Base-by-base conservation (phyloP, 2,113 vertebrate species). In the Cariama cristata region DNA sequence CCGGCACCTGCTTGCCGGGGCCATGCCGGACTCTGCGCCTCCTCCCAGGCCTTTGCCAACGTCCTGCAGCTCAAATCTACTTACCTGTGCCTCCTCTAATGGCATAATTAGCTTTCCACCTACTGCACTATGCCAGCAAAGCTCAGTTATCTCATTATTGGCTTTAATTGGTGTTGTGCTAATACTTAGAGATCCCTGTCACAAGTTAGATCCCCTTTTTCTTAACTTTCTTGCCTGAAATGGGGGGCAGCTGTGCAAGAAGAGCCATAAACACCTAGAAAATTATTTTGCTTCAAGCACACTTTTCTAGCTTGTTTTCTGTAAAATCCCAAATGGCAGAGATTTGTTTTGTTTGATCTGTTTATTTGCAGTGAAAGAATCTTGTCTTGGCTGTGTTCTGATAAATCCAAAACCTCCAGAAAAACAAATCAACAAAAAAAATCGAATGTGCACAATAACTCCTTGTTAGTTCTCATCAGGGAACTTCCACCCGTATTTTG, bases 1-100 rank as follows among this genome's bases (percentile, higher is more conserved):
- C 49, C 2, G 1, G 33, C 1, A 1, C 40, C 81, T 5, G 35
- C 40, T 18, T 23, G 28, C 32, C 1, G 0, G 12, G 23, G 32
- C 67, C 2, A 1, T 64, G 68, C 27, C 1, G 4, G 42, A 10
- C 49, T 20, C 58, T 28, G 11, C 0, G 12, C 62, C 33, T 28
- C 10, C 38, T 59, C 30, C 50, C 18, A 20, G 75, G 24, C 47
- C 28, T 63, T 38, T 52, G 75, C 74, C 73, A 63, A 8, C 1
- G 2, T 47, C 66, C 35, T 50, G 58, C 23, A 24, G 32, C 50
- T 86, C 59, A n/a, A 60, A 76, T 32, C 71, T 44, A 14, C 64
- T 66, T 67, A 50, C 59, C 62, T 22, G 0, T 60, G 59, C 32
- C 40, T 81, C 63, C 58, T 72, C 63, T 44, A 33, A 66, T 32